Percentiles rank a stretch among this genome's conserved stretches.
phyloP scores from a whole-genome alignment of 1,140 invertebrate species.

The Euschistus heros region DNA sequence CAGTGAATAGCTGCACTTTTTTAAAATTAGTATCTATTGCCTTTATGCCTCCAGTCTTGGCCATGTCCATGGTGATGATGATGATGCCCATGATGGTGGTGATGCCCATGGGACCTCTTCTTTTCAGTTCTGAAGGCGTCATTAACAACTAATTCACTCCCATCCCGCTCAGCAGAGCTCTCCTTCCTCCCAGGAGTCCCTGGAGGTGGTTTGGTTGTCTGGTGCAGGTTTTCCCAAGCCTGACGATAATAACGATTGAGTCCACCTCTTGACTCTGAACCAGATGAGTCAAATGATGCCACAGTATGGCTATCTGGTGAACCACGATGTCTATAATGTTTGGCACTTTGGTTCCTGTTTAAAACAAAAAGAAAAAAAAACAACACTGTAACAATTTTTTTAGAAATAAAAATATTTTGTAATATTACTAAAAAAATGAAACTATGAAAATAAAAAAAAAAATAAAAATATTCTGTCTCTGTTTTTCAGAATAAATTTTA shows the following conservation, averaged over 20 bases:
- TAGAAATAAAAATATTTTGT: no score
- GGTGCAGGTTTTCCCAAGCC: constrained; percentile 85
- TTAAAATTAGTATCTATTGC: constrained; percentile 28
- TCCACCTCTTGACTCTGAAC: constrained; percentile 66
- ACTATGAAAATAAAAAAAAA: no score
- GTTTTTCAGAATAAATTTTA: no score
- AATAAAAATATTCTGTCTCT: no score
- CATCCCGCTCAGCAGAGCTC: constrained; percentile 56
- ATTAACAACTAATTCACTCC: constrained; percentile 67
- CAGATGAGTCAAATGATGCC: constrained; percentile 73
- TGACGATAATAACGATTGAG: constrained; percentile 77
- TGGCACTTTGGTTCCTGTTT: constrained; percentile 60
- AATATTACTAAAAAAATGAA: no score
- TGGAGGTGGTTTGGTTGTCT: constrained; percentile 44
- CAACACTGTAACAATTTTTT: neutral
- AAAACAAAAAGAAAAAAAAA: constrained; percentile 28
- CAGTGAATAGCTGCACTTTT: no score
- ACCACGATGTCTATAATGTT: constrained; percentile 73
- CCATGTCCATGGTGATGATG: constrained; percentile 36
- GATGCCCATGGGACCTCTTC: constrained; percentile 54
- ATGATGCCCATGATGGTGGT: constrained; percentile 76
- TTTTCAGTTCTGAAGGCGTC: constrained; percentile 44
- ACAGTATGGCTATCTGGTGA: constrained; percentile 81
- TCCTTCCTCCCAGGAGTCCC: constrained; percentile 40
- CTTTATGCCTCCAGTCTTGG: constrained; percentile 36